Evolutionary conservation across 2,113 vertebrate species (phyloP).

Genomic region (Leucoraja erinaceus): DNA sequence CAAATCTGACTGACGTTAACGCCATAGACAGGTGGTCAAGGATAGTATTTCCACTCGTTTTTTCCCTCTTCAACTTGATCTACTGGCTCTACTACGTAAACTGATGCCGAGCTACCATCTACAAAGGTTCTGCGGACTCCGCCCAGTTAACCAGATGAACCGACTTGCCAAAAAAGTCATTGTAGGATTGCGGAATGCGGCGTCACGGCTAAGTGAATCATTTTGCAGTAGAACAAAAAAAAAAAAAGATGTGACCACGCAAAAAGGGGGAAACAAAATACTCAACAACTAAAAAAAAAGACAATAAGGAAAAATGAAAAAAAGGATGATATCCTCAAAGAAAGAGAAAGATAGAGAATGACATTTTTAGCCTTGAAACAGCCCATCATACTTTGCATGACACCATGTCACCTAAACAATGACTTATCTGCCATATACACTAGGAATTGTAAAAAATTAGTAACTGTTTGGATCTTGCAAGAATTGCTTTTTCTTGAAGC

Average conservation of each 20-base stretch:
- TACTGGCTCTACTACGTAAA: conserved; percentile 99
- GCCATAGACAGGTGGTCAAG: conserved; percentile 94
- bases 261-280: conserved; percentile 51
- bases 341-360: conserved; percentile 39
- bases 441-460: conserved; percentile 36
- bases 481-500: conserved; percentile 34
- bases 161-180: background rate
- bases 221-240: conserved; percentile 32
- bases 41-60: conserved; percentile 87
- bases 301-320: conserved; percentile 43
- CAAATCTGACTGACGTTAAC: conserved; percentile 93
- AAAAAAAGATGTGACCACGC: conserved; percentile 38
- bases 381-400: conserved; percentile 50
- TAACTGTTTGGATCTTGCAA: conserved; percentile 38
- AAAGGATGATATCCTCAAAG: conserved; percentile 49
- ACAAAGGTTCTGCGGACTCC: conserved; percentile 27
- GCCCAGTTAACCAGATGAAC: background rate
- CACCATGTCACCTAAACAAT: conserved; percentile 42
- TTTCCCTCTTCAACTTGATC: conserved; percentile 95
- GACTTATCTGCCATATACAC: conserved; percentile 38
- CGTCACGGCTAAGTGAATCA: conserved; percentile 5
- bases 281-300: conserved; percentile 41
- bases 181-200: conserved; percentile 14
- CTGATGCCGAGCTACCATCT: conserved; percentile 54
- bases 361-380: conserved; percentile 57